phyloP scores from a whole-genome alignment of 1,140 invertebrate species.

The Venturia canescens region DNA sequence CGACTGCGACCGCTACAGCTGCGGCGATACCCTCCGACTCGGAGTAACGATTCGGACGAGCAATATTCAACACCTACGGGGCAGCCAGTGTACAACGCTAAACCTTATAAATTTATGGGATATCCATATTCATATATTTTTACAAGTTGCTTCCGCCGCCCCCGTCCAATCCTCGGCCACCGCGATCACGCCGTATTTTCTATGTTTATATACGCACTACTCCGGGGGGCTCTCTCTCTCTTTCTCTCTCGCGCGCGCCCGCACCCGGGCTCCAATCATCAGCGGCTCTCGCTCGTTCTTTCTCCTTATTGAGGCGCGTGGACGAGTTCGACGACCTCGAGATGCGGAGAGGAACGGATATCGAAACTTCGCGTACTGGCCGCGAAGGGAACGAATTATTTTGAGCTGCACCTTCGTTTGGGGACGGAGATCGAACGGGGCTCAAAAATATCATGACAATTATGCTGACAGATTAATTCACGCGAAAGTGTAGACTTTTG shows the following conservation, averaged over 20 bases:
- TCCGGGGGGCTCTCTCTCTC: no score
- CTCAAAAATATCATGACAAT: no score
- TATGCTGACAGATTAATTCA: no score
- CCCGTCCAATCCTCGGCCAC: not conserved
- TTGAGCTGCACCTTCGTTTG: not conserved
- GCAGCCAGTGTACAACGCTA: not conserved
- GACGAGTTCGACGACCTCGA: not conserved
- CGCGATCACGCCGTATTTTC: not conserved
- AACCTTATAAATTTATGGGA: conserved; percentile 19
- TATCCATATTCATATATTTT: conserved; percentile 41
- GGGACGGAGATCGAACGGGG: no score
- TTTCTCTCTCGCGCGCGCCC: not conserved
- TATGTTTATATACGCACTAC: not conserved
- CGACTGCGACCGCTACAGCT: no score
- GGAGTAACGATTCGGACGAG: no score
- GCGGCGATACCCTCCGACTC: no score
- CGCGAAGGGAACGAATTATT: conserved; percentile 1
- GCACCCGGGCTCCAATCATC: not conserved
- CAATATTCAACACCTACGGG: not conserved
- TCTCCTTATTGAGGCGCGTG: conserved; percentile 4
- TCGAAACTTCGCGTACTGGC: not conserved
- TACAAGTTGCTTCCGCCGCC: conserved; percentile 28
- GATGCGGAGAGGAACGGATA: not conserved
- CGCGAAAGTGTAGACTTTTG: no score
- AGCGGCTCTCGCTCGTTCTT: not conserved